A percentile compares a stretch with the other conserved stretches of the same genome.
Evolutionary conservation across 2,113 vertebrate species (phyloP).

Genomic region (Corvus cornix): DNA sequence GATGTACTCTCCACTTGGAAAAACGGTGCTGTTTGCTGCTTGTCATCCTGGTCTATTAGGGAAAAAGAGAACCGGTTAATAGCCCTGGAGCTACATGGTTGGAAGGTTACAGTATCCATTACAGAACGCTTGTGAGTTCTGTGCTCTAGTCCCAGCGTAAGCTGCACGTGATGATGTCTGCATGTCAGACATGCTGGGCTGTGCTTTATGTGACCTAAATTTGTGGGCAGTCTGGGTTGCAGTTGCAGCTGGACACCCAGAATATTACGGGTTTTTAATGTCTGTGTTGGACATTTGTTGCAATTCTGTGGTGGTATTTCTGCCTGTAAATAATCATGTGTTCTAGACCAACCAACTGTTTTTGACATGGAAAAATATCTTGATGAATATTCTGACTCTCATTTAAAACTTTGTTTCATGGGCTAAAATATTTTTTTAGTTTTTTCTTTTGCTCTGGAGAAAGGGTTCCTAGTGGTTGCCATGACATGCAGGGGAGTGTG

Average conservation of each 20-base stretch:
- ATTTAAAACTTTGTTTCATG: not conserved
- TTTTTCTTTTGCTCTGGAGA: not conserved
- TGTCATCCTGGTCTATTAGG: not conserved
- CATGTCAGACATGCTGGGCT: not conserved
- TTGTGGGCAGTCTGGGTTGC: not conserved
- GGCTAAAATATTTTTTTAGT: not conserved
- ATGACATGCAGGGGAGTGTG: rapidly evolving
- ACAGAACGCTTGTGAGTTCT: not conserved
- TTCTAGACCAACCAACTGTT: not conserved
- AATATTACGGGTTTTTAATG: not conserved
- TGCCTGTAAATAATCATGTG: not conserved
- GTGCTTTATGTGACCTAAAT: not conserved
- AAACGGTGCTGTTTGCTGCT: not conserved
- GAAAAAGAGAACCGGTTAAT: not conserved
- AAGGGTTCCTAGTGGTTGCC: not conserved
- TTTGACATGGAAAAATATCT: not conserved
- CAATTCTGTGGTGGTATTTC: not conserved
- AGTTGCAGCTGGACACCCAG: not conserved
- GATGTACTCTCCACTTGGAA: not conserved
- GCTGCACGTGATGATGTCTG: not conserved
- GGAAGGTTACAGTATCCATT: not conserved
- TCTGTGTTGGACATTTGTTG: not conserved
- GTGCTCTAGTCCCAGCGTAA: not conserved
- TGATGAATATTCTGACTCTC: not conserved
- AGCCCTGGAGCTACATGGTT: not conserved